Evolutionary conservation across 2,113 vertebrate genomes (phyloP).

Genomic region (Bos taurus): ARS-UCD2.0 NC_037335.1:52565001-52565500

Average conservation of each 20-base stretch:
- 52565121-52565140: slow-evolving; percentile 80
- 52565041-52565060: slow-evolving; percentile 82
- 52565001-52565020: slow-evolving; percentile 96
- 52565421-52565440: slow-evolving; percentile 81
- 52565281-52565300: slow-evolving; percentile 92
- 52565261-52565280: slow-evolving; percentile 88
- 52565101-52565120: slow-evolving; percentile 80
- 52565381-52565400: slow-evolving; percentile 86
- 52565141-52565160: slow-evolving; percentile 79
- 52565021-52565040: slow-evolving; percentile 89
- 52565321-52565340: slow-evolving; percentile 88
- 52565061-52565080: slow-evolving; percentile 89
- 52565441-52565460: slow-evolving; percentile 87
- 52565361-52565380: slow-evolving; percentile 88
- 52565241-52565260: slow-evolving; percentile 80
- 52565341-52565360: slow-evolving; percentile 80
- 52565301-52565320: slow-evolving; percentile 92
- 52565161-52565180: slow-evolving; percentile 80
- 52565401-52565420: slow-evolving; percentile 89
- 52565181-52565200: slow-evolving; percentile 87
- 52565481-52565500: slow-evolving; percentile 90
- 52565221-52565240: slow-evolving; percentile 81
- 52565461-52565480: slow-evolving; percentile 83
- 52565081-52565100: slow-evolving; percentile 82
- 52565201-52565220: slow-evolving; percentile 90